These are phyloP conservation scores for Chrysogorgia sp. DNA, from an alignment of 92 coral and sea anemone genomes.

Conservation along the genomic window DNA sequence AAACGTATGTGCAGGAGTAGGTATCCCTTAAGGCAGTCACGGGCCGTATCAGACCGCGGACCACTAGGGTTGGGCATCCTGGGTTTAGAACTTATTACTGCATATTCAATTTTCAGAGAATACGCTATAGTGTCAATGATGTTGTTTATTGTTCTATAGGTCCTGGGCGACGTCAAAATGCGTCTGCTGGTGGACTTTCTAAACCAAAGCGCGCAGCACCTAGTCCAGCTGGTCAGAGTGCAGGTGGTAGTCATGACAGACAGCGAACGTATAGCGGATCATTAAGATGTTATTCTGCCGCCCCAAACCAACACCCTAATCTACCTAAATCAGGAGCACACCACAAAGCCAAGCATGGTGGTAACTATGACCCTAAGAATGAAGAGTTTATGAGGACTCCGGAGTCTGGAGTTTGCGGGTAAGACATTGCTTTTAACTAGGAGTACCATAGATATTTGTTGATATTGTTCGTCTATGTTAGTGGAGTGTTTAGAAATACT, in stretches of 20 bases:
- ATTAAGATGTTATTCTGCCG: conserved; percentile 63
- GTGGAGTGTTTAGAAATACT: no score
- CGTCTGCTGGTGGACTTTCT: conserved; percentile 50
- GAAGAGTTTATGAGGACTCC: conserved; percentile 96
- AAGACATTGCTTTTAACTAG: no score
- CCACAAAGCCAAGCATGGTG: conserved; percentile 77
- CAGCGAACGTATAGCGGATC: conserved; percentile 68
- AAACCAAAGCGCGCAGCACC: conserved; percentile 83
- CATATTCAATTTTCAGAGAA: no score
- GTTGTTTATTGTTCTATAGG: no score
- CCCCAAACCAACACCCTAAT: conserved; percentile 73
- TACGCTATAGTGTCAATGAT: no score
- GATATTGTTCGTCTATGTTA: no score
- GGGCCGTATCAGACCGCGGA: no score
- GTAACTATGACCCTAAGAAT: conserved; percentile 64
- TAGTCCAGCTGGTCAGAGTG: conserved; percentile 47
- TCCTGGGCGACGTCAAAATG: conserved; percentile 72
- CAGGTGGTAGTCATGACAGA: conserved; percentile 48
- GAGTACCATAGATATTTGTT: no score
- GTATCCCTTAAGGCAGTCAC: no score
- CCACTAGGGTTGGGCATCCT: no score
- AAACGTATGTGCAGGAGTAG: no score
- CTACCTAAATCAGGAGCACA: conserved; percentile 93
- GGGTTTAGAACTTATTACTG: no score
- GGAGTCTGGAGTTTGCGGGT: conserved; percentile 99